Conservation (phyloP, 2,797 vertebrate genomes). For the Pampus argenteus region DNA sequence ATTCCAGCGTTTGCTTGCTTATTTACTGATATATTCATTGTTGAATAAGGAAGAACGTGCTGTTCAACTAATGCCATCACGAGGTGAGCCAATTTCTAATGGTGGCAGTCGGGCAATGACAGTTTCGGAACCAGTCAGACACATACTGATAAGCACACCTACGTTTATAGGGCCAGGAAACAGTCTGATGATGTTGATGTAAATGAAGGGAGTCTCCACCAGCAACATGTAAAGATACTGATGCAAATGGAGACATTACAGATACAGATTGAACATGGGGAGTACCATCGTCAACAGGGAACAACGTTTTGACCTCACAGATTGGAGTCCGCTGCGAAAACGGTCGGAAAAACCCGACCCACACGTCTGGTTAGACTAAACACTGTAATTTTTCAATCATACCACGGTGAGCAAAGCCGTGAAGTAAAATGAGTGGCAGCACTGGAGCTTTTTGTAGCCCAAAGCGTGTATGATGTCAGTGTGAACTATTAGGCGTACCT, state of each 20-base stretch:
- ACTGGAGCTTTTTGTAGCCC: conserved; percentile 44
- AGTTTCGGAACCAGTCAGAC: no score
- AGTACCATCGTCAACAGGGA: conserved; percentile 17
- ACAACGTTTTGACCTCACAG: conserved; percentile 28
- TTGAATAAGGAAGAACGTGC: neutral
- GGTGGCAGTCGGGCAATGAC: neutral
- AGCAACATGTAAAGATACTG: neutral
- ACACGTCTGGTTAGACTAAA: conserved; percentile 42
- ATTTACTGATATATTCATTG: neutral
- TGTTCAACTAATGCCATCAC: conserved; percentile 1
- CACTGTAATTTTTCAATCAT: conserved; percentile 58
- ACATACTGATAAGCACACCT: conserved; percentile 17
- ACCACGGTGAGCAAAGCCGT: conserved; percentile 21
- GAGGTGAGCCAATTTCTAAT: conserved; percentile 7
- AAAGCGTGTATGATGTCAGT: conserved; percentile 71
- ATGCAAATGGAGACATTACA: conserved; percentile 11
- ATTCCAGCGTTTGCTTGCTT: conserved; percentile 2
- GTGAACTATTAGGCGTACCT: conserved; percentile 39
- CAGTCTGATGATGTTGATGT: neutral
- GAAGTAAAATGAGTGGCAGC: conserved; percentile 31
- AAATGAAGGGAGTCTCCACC: neutral
- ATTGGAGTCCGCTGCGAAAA: conserved; percentile 30
- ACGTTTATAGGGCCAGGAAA: neutral
- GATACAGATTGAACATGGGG: neutral
- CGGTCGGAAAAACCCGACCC: conserved; percentile 44